Percentiles rank a stretch among this genome's conserved stretches.
These are phyloP conservation scores for Colinus virginianus DNA, from an alignment of 2,113 vertebrate genomes.

Conservation along the genomic window DNA sequence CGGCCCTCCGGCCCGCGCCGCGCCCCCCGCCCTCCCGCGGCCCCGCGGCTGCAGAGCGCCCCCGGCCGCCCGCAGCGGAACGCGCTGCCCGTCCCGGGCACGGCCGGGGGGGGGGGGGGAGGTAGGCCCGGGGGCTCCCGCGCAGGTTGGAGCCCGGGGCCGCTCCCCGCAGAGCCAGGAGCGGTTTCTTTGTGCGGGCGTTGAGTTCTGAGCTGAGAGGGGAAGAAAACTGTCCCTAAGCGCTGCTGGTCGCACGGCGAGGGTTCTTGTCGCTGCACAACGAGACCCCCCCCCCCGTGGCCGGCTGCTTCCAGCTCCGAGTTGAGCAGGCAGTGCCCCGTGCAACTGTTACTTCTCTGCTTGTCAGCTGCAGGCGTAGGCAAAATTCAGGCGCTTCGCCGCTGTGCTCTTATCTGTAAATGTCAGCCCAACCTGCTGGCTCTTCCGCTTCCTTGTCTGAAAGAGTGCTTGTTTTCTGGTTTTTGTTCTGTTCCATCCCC, in stretches of 20 bases:
- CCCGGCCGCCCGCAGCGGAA: not conserved
- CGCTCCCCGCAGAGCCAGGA: not conserved
- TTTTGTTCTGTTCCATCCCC: too few species aligned
- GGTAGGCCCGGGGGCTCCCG: not conserved
- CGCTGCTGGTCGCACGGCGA: not conserved
- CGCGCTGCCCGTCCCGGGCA: not conserved
- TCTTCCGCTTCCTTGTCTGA: not conserved
- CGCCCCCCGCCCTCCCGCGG: not conserved
- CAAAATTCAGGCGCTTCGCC: not conserved
- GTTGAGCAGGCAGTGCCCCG: not conserved
- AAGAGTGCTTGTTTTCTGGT: not conserved
- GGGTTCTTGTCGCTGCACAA: not conserved
- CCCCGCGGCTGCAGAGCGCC: not conserved
- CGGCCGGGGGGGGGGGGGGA: not conserved
- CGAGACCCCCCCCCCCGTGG: too few species aligned
- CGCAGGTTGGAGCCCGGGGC: not conserved
- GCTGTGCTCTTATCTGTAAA: not conserved
- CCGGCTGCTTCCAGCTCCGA: not conserved
- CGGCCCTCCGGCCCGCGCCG: not conserved
- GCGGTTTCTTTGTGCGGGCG: slow-evolving; percentile 38
- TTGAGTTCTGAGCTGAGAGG: not conserved
- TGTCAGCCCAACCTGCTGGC: slow-evolving; percentile 15
- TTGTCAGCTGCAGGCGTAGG: not conserved
- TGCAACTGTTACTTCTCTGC: not conserved
- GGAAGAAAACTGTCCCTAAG: not conserved